Percentiles rank a stretch among this genome's conserved stretches.
Evolutionary conservation across 2,797 vertebrate genomes (phyloP).

Genomic region (Coluber constrictor): DNA sequence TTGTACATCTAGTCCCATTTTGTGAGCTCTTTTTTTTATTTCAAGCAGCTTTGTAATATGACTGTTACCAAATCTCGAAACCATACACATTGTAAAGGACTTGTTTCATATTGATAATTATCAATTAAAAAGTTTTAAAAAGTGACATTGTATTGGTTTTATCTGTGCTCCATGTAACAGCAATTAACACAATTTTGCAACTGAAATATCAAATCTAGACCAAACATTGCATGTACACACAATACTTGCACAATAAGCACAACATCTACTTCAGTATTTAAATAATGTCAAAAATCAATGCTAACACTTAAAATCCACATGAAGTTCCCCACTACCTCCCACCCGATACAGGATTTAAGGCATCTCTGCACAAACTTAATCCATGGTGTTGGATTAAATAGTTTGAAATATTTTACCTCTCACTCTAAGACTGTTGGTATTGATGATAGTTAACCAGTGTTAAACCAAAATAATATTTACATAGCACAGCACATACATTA

Average conservation of each 20-base stretch:
- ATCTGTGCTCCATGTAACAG: slow-evolving; percentile 64
- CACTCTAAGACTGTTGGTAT: slow-evolving; percentile 77
- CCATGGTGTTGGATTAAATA: slow-evolving; percentile 70
- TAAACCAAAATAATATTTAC: slow-evolving; percentile 90
- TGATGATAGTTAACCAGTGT: slow-evolving; percentile 82
- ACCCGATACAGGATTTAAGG: slow-evolving; percentile 81
- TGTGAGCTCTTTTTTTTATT: slow-evolving; percentile 50
- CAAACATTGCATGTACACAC: slow-evolving; percentile 62
- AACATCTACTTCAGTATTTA: slow-evolving; percentile 62
- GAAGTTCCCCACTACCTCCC: slow-evolving; percentile 67
- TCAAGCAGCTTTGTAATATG: slow-evolving; percentile 54
- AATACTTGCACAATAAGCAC: slow-evolving; percentile 66
- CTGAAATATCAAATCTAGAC: slow-evolving; percentile 64
- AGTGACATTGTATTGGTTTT: slow-evolving; percentile 62
- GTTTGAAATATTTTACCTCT: slow-evolving; percentile 69
- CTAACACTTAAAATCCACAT: slow-evolving; percentile 82
- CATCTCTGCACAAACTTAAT: slow-evolving; percentile 77
- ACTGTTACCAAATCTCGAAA: slow-evolving; percentile 51
- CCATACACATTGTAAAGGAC: slow-evolving; percentile 37
- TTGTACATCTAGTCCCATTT: slow-evolving; percentile 52
- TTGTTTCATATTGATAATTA: slow-evolving; percentile 49
- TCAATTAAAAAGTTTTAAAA: slow-evolving; percentile 60
- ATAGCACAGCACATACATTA: slow-evolving; percentile 82
- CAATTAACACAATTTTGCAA: slow-evolving; percentile 56
- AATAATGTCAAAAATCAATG: slow-evolving; percentile 61